Percentiles rank a stretch among this genome's conserved stretches.
Evolutionary conservation across 2,113 vertebrate genomes (phyloP).

Genomic region (Halcyon malimbica): DNA sequence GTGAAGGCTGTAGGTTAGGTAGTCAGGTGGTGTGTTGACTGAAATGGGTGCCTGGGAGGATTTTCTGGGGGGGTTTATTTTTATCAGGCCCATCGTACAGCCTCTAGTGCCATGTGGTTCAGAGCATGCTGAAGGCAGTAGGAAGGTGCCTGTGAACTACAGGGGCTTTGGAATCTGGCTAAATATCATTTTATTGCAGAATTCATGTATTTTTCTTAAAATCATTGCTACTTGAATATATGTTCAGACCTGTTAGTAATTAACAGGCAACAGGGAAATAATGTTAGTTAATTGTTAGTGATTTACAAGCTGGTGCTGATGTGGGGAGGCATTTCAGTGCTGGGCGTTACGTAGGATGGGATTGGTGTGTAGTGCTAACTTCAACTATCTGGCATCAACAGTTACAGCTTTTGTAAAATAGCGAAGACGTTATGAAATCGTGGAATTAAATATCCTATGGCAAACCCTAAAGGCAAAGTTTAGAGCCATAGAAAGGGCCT

Average conservation of each 20-base stretch:
- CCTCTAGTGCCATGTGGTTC: fast-evolving
- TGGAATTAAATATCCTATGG: background rate
- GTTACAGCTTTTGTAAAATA: background rate
- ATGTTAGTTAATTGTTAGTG: background rate
- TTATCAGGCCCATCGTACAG: background rate
- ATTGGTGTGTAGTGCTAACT: background rate
- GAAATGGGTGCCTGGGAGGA: background rate
- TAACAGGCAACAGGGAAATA: background rate
- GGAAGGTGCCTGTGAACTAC: background rate
- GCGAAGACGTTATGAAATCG: background rate
- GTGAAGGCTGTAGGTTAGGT: background rate
- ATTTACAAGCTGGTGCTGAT: background rate
- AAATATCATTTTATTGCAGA: background rate
- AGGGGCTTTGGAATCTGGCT: background rate
- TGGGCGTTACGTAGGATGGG: background rate
- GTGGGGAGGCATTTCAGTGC: background rate
- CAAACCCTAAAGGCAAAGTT: background rate
- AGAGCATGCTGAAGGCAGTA: background rate
- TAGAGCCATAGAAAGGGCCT: background rate
- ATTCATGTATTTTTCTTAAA: background rate
- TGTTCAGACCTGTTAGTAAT: background rate
- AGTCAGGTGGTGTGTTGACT: background rate
- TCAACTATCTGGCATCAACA: background rate
- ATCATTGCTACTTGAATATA: background rate
- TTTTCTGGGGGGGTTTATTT: background rate